These are phyloP conservation scores for Nemapogon koenigi DNA, from an alignment of 2,888 invertebrate species.

Conservation along the genomic window DNA sequence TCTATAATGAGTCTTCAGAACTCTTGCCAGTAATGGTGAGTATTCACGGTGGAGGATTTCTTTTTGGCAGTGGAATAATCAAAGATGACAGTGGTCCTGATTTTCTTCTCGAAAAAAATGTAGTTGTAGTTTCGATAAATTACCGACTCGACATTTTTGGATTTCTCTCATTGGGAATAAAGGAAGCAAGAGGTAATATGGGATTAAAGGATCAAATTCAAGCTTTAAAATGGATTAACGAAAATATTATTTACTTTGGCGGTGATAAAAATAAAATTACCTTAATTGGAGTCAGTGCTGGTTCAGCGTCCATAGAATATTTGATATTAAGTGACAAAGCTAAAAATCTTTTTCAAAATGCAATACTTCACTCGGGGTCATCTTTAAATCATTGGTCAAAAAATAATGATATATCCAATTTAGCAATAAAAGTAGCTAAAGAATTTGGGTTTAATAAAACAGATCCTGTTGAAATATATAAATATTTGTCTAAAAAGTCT, in stretches of 20 bases:
- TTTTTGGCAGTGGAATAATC: conserved; percentile 47
- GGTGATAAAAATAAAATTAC: conserved; percentile 19
- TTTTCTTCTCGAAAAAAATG: conserved; percentile 42
- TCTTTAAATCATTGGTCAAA: conserved; percentile 13
- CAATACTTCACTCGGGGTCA: conserved; percentile 14
- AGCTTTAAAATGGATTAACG: conserved; percentile 18
- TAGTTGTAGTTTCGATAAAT: conserved; percentile 39
- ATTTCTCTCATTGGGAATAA: conserved; percentile 19
- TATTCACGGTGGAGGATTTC: conserved; percentile 53
- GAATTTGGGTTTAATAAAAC: too few relatives aligned
- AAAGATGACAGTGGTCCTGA: conserved; percentile 42
- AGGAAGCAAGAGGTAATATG: conserved; percentile 20
- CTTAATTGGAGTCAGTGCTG: conserved; percentile 22
- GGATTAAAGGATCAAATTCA: conserved; percentile 20
- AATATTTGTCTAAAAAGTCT: too few relatives aligned
- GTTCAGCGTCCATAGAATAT: conserved; percentile 21
- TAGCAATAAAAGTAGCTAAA: conserved; percentile 3
- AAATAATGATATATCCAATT: background rate
- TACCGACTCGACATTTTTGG: conserved; percentile 24
- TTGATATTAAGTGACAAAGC: conserved; percentile 20
- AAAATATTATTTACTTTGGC: conserved; percentile 20
- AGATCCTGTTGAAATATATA: too few relatives aligned
- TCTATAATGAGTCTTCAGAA: conserved; percentile 23
- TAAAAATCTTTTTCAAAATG: conserved; percentile 15
- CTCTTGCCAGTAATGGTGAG: conserved; percentile 49